Percentiles rank a stretch among this genome's conserved stretches.
Conservation (phyloP, 2,113 vertebrate species). For the Delphinapterus leucas region DNA sequence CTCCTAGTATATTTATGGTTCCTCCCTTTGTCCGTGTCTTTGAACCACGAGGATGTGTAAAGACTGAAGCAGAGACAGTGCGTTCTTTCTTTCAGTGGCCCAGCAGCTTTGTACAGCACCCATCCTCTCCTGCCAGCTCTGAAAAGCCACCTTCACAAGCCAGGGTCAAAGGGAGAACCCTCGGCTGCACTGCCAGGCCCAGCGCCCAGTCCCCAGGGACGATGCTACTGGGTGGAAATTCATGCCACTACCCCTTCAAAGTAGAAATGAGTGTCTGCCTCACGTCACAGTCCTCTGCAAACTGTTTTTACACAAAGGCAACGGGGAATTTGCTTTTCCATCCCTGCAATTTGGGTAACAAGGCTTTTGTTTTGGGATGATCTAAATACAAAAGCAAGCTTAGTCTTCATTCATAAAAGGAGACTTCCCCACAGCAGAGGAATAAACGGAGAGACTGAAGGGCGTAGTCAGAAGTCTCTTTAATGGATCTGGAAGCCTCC, state of each 20-base stretch:
- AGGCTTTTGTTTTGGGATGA: conserved; percentile 34
- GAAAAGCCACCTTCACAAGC: not conserved
- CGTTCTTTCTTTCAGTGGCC: not conserved
- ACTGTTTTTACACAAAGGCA: not conserved
- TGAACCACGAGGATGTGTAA: not conserved
- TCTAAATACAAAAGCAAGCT: conserved; percentile 43
- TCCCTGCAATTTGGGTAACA: not conserved
- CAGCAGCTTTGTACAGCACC: not conserved
- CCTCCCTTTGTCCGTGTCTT: not conserved
- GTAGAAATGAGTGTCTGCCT: not conserved
- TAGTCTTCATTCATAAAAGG: conserved; percentile 43
- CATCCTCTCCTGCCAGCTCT: not conserved
- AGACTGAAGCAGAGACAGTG: not conserved
- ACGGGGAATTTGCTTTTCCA: not conserved
- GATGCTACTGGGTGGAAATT: not conserved
- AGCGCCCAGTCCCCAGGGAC: not conserved
- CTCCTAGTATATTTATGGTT: not conserved
- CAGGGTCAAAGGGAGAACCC: not conserved
- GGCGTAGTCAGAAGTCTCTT: conserved; percentile 30
- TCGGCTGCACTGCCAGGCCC: not conserved
- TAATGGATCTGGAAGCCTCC: conserved; percentile 24
- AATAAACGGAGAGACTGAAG: conserved; percentile 41
- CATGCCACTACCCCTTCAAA: not conserved
- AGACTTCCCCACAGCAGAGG: not conserved
- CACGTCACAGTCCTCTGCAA: not conserved